Percentiles rank a stretch among this genome's conserved stretches.
Conservation (phyloP, 2,113 vertebrate genomes). For the Atractosteus spatula region DNA sequence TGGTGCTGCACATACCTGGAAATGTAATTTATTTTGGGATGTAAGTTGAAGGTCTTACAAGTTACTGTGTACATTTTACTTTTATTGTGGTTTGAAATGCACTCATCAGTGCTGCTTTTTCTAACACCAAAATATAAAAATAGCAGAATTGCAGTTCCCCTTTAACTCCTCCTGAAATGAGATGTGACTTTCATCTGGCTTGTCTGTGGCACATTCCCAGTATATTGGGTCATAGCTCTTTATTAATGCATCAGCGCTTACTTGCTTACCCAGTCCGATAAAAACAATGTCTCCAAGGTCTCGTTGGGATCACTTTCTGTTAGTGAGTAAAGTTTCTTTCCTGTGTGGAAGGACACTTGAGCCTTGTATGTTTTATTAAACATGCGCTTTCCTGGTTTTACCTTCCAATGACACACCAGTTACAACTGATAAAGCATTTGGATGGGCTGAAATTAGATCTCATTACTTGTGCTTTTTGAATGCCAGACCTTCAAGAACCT, state of each 20-base stretch:
- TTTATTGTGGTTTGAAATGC: too few relatives aligned
- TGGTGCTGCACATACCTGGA: too few relatives aligned
- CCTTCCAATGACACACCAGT: background rate
- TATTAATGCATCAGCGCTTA: slow-evolving; percentile 1
- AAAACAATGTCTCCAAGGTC: background rate
- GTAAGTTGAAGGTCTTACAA: too few relatives aligned
- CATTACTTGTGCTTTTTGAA: too few relatives aligned
- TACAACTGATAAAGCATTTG: background rate
- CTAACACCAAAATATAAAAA: background rate
- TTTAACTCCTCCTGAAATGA: too few relatives aligned
- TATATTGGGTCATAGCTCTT: background rate
- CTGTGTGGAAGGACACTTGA: slow-evolving; percentile 4
- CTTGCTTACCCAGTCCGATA: background rate
- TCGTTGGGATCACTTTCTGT: slow-evolving; percentile 8
- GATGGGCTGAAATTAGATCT: too few relatives aligned
- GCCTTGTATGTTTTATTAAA: slow-evolving; percentile 16
- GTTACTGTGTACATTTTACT: too few relatives aligned
- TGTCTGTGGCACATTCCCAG: background rate
- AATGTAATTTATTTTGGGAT: too few relatives aligned
- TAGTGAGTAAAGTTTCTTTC: background rate
- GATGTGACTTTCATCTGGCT: too few relatives aligned
- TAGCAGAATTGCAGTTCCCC: background rate
- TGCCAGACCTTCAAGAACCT: too few relatives aligned
- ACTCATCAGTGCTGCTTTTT: too few relatives aligned
- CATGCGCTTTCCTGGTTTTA: background rate